phyloP scores from a whole-genome alignment of 2,797 vertebrate species.

The Megaceryle alcyon region DNA sequence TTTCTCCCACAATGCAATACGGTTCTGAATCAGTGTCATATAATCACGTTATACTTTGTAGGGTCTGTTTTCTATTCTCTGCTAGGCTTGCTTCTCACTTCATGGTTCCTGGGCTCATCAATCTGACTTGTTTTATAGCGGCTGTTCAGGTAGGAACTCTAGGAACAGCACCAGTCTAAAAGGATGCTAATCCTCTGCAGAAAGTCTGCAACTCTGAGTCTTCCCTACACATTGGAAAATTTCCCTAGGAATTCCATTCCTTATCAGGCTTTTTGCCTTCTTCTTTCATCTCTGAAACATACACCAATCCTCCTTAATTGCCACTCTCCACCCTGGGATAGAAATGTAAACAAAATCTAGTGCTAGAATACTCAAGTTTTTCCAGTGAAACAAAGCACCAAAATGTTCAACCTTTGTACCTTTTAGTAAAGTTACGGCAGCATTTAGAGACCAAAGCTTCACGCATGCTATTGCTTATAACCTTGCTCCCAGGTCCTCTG shows the following conservation, averaged over 20 bases:
- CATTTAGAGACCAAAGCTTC: neutral
- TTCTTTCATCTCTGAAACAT: neutral
- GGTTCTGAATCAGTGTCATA: neutral
- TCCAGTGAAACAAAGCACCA: slow-evolving; percentile 39
- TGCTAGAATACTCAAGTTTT: slow-evolving; percentile 18
- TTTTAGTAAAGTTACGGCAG: slow-evolving; percentile 23
- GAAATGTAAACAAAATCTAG: slow-evolving; percentile 36
- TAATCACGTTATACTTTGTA: neutral
- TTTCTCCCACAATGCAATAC: neutral
- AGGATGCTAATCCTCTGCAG: neutral
- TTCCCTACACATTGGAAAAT: neutral
- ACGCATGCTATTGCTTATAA: neutral
- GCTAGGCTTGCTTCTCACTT: neutral
- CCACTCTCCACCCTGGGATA: neutral
- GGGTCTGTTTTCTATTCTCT: neutral
- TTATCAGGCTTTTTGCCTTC: neutral
- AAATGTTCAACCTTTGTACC: neutral
- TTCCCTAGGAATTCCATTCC: neutral
- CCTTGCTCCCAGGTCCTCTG: neutral
- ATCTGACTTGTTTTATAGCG: neutral
- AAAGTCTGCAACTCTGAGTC: neutral
- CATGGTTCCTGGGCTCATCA: neutral
- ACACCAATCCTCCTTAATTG: neutral
- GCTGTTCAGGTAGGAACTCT: neutral
- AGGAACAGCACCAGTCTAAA: neutral